phyloP scores from a whole-genome alignment of 2,888 invertebrate species.

The Nowickia ferox region DNA sequence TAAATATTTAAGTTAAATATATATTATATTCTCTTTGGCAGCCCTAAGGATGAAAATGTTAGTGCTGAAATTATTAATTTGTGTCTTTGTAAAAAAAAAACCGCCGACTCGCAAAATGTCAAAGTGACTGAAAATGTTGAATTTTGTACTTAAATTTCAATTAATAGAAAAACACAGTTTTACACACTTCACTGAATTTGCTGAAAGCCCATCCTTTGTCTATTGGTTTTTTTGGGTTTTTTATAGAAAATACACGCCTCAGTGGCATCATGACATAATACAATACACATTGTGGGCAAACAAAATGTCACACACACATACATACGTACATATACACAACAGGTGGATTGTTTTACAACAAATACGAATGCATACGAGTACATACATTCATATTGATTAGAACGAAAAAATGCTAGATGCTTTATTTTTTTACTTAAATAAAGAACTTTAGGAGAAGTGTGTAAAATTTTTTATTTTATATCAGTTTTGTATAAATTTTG shows the following conservation, averaged over 20 bases:
- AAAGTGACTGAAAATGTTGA: constrained; percentile 36
- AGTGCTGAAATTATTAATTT: constrained; percentile 39
- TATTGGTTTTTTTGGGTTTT: not conserved
- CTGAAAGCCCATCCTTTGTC: not conserved
- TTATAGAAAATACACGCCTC: constrained; percentile 26
- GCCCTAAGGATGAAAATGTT: constrained; percentile 1
- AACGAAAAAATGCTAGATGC: too few species aligned
- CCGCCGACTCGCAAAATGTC: constrained; percentile 8
- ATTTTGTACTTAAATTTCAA: constrained; percentile 39
- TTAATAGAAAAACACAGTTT: not conserved
- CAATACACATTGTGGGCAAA: constrained; percentile 22
- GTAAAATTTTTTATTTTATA: too few species aligned
- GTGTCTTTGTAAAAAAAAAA: constrained; percentile 15
- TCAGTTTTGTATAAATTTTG: too few species aligned
- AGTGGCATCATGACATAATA: constrained; percentile 15
- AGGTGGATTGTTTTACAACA: constrained; percentile 10
- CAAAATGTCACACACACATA: not conserved
- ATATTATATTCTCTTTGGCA: not conserved
- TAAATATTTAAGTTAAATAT: not conserved
- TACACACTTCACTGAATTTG: constrained; percentile 40
- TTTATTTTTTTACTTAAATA: too few species aligned
- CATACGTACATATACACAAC: not conserved
- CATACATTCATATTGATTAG: too few species aligned
- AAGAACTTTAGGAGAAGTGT: too few species aligned
- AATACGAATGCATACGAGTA: too few species aligned